Evolutionary conservation across 2,797 vertebrate genomes (phyloP).

Genomic region (Halcyon leucocephala): DNA sequence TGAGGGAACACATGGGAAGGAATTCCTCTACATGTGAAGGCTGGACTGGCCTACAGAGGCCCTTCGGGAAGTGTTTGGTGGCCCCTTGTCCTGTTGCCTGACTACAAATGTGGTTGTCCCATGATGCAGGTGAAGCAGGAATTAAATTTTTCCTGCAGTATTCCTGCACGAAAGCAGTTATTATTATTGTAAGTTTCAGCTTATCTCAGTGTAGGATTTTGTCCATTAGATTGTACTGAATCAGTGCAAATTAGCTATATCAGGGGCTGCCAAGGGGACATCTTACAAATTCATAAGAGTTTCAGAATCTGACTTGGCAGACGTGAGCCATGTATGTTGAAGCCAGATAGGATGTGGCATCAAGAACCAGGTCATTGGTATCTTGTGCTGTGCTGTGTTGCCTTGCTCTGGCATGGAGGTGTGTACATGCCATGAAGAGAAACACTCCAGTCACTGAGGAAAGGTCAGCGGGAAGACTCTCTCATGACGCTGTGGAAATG

Average conservation of each 20-base stretch:
- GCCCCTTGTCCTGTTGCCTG: not conserved
- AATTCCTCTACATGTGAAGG: not conserved
- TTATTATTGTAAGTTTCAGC: not conserved
- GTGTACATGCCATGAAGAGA: not conserved
- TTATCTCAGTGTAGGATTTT: not conserved
- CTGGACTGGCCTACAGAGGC: not conserved
- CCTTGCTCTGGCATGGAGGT: not conserved
- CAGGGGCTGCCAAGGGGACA: not conserved
- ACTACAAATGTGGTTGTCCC: not conserved
- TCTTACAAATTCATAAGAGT: not conserved
- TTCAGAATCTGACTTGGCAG: not conserved
- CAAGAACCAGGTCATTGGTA: not conserved
- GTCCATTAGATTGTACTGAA: not conserved
- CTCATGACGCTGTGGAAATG: not conserved
- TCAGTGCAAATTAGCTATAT: rapidly evolving
- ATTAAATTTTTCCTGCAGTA: not conserved
- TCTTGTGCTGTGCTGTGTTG: rapidly evolving
- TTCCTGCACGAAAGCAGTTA: not conserved
- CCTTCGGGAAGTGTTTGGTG: not conserved
- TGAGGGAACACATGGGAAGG: not conserved
- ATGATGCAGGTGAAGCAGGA: not conserved
- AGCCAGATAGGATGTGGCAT: not conserved
- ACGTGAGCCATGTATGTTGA: rapidly evolving
- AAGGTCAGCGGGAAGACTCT: not conserved
- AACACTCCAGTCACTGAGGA: not conserved